A percentile compares a stretch with the other conserved stretches of the same genome.
phyloP scores from a whole-genome alignment of 2,113 vertebrate species.

The Rhombomys opimus region DNA sequence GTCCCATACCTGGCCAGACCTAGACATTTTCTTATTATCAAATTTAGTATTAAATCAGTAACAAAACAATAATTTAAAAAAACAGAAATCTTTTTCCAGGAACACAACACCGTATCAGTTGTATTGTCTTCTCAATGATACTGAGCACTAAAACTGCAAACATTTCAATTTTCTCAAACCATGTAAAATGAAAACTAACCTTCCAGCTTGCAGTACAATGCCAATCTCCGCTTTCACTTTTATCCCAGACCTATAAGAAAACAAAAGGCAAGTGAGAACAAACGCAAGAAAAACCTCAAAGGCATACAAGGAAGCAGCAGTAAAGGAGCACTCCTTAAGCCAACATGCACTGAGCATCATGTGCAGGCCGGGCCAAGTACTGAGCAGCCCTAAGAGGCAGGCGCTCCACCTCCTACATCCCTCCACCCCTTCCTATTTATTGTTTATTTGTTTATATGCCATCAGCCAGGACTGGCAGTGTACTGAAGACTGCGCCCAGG shows the following conservation, averaged over 20 bases:
- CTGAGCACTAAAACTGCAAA: slow-evolving; percentile 39
- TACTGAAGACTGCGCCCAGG: background rate
- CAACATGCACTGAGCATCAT: background rate
- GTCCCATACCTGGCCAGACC: background rate
- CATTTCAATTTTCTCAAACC: slow-evolving; percentile 31
- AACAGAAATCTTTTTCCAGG: background rate
- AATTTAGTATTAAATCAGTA: slow-evolving; percentile 52
- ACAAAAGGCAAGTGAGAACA: slow-evolving; percentile 15
- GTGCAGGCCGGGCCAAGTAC: background rate
- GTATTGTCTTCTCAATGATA: slow-evolving; percentile 19
- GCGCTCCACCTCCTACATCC: background rate
- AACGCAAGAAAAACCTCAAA: background rate
- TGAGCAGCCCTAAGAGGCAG: background rate
- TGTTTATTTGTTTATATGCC: background rate
- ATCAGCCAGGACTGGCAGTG: background rate
- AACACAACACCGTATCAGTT: slow-evolving; percentile 16
- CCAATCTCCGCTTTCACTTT: slow-evolving; percentile 97
- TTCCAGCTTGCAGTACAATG: slow-evolving; percentile 99
- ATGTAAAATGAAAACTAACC: slow-evolving; percentile 86
- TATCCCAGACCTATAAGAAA: slow-evolving; percentile 95
- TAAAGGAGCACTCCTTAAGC: background rate
- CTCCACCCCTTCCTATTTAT: background rate
- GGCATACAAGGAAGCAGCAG: slow-evolving; percentile 3
- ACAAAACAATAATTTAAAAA: background rate
- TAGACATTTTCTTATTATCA: slow-evolving; percentile 31